phyloP scores from a whole-genome alignment of 92 coral and sea anemone species.

The Actinernus sp. region DNA sequence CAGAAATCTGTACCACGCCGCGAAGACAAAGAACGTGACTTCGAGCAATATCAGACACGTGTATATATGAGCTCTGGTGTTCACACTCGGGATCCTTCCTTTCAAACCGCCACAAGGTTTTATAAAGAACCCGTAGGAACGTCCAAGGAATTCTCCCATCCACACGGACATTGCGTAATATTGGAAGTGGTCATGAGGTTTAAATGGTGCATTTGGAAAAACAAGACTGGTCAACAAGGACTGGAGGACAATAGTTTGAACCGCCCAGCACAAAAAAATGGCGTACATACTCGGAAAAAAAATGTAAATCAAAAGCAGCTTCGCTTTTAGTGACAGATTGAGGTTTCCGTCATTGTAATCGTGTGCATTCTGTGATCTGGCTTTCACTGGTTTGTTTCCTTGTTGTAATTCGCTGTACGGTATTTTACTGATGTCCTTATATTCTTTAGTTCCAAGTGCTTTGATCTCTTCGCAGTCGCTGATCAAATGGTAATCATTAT shows the following conservation, averaged over 20 bases:
- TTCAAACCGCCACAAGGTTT: background rate
- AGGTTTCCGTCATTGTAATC: background rate
- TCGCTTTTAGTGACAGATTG: background rate
- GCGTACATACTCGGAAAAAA: background rate
- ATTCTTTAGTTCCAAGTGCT: too few species aligned
- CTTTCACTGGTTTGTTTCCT: too few species aligned
- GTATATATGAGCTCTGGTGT: background rate
- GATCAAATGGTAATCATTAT: too few species aligned
- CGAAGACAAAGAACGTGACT: background rate
- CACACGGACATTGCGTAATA: background rate
- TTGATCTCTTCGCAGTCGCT: too few species aligned
- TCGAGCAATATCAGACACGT: background rate
- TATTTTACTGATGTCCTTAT: too few species aligned
- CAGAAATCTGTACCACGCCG: background rate
- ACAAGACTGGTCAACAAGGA: conserved; percentile 3
- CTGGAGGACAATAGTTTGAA: background rate
- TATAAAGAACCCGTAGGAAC: background rate
- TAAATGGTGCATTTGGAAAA: conserved; percentile 9
- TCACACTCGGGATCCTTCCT: background rate
- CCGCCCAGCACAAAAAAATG: background rate
- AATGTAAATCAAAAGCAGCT: background rate
- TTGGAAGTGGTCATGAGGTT: conserved; percentile 1
- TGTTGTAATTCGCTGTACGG: too few species aligned
- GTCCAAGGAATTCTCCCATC: background rate
- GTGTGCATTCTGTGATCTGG: too few species aligned